phyloP scores from a whole-genome alignment of 2,888 invertebrate genomes.

The Pogonocherus hispidulus region DNA sequence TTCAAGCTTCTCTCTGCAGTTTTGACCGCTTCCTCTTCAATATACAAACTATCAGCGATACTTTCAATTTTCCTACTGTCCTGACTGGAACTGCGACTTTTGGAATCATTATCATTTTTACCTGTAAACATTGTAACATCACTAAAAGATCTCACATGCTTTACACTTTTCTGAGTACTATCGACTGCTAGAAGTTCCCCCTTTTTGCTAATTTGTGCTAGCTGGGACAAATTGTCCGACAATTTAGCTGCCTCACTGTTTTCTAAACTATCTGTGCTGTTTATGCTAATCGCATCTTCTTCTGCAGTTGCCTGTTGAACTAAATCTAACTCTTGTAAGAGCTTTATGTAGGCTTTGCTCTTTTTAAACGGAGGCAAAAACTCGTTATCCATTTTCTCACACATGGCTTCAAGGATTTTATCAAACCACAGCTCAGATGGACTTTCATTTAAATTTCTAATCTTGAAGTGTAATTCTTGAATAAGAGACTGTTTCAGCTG shows the following conservation, averaged over 20 bases:
- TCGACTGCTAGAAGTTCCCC: conserved; percentile 52
- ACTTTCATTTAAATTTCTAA: conserved; percentile 73
- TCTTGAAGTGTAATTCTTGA: conserved; percentile 74
- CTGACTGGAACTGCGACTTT: conserved; percentile 41
- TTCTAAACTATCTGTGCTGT: conserved; percentile 71
- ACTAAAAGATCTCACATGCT: conserved; percentile 66
- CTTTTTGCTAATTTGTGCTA: conserved; percentile 22
- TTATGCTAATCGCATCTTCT: conserved; percentile 73
- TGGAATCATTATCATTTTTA: conserved; percentile 37
- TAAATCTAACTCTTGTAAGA: conserved; percentile 81
- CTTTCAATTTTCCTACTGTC: conserved; percentile 21
- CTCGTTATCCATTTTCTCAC: conserved; percentile 74
- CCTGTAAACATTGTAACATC: conserved; percentile 61
- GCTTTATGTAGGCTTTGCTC: conserved; percentile 77
- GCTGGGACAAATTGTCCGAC: conserved; percentile 32
- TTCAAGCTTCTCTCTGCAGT: conserved; percentile 55
- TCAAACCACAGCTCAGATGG: conserved; percentile 86
- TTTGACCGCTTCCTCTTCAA: conserved; percentile 45
- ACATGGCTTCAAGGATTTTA: conserved; percentile 81
- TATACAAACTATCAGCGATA: conserved; percentile 17
- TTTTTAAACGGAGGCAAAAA: conserved; percentile 78
- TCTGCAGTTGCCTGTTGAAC: conserved; percentile 73
- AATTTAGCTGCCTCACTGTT: conserved; percentile 43
- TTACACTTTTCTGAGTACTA: conserved; percentile 56
- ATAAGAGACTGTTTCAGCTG: conserved; percentile 75